Percentiles rank a stretch among this genome's conserved stretches.
phyloP scores from a whole-genome alignment of 2,797 vertebrate species.

The Enteromius mattozi region DNA sequence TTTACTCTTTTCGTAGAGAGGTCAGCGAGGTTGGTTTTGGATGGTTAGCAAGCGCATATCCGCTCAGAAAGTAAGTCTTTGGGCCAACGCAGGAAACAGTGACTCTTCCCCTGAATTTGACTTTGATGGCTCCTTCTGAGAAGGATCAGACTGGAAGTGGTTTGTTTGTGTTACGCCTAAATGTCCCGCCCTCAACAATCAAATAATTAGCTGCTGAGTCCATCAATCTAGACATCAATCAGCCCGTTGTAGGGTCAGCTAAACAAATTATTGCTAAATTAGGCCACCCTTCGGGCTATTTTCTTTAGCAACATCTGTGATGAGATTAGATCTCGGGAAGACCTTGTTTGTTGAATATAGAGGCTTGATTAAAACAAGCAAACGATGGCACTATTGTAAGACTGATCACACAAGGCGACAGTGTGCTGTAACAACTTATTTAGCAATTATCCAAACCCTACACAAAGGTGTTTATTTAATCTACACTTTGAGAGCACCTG shows the following conservation, averaged over 20 bases:
- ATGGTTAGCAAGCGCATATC: slow-evolving; percentile 49
- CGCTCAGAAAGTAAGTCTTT: slow-evolving; percentile 22
- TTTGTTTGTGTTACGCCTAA: slow-evolving; percentile 75
- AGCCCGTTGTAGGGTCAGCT: slow-evolving; percentile 65
- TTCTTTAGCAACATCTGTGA: slow-evolving; percentile 24
- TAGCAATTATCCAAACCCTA: slow-evolving; percentile 2
- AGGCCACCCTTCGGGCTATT: slow-evolving; percentile 35
- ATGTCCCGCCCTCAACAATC: slow-evolving; percentile 67
- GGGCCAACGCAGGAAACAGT: slow-evolving; percentile 38
- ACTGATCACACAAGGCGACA: background rate
- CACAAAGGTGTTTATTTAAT: slow-evolving; percentile 31
- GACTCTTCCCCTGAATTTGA: slow-evolving; percentile 67
- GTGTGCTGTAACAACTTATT: slow-evolving; percentile 10
- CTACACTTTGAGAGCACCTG: background rate
- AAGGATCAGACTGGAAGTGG: slow-evolving; percentile 70
- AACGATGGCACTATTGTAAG: slow-evolving; percentile 33
- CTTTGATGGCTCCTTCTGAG: slow-evolving; percentile 65
- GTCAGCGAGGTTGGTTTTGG: slow-evolving; percentile 68
- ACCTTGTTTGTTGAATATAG: slow-evolving; percentile 43
- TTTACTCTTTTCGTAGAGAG: slow-evolving; percentile 60
- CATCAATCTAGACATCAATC: slow-evolving; percentile 77
- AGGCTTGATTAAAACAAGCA: slow-evolving; percentile 53
- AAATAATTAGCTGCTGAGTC: slow-evolving; percentile 71
- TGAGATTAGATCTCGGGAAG: slow-evolving; percentile 23
- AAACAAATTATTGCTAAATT: slow-evolving; percentile 75